These are phyloP conservation scores for Parus major DNA, from an alignment of 2,113 vertebrate species.

Conservation along the genomic window DNA sequence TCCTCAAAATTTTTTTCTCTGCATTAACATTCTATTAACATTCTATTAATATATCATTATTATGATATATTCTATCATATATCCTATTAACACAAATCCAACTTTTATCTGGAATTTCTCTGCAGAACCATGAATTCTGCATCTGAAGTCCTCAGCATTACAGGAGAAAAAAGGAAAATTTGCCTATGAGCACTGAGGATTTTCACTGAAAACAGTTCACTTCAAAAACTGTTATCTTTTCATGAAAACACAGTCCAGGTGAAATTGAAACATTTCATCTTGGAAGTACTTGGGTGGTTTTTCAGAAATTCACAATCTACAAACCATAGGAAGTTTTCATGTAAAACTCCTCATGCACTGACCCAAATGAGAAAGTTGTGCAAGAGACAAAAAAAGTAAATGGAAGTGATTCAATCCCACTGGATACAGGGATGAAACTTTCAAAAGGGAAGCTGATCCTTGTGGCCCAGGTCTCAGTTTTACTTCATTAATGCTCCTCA, in stretches of 20 bases:
- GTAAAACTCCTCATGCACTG: neutral
- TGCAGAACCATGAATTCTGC: neutral
- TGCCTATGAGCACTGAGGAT: neutral
- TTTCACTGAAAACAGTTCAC: neutral
- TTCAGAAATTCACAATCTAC: neutral
- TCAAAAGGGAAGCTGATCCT: neutral
- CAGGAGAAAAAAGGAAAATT: neutral
- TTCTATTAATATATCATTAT: no score
- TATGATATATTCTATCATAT: no score
- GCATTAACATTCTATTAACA: neutral
- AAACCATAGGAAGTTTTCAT: neutral
- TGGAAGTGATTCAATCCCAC: neutral
- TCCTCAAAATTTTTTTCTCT: neutral
- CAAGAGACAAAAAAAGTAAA: neutral
- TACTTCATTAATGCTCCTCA: neutral
- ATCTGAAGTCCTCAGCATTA: neutral
- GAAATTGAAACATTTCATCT: neutral
- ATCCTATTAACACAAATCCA: neutral
- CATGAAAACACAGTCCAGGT: neutral
- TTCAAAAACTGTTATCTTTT: fast-evolving
- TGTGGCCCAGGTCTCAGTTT: neutral
- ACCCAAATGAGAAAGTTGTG: neutral
- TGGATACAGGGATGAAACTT: neutral
- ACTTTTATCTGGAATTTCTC: neutral
- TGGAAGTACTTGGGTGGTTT: neutral